Base-by-base conservation (phyloP, 2,797 vertebrate species). In the Thalassophryne amazonica region DNA sequence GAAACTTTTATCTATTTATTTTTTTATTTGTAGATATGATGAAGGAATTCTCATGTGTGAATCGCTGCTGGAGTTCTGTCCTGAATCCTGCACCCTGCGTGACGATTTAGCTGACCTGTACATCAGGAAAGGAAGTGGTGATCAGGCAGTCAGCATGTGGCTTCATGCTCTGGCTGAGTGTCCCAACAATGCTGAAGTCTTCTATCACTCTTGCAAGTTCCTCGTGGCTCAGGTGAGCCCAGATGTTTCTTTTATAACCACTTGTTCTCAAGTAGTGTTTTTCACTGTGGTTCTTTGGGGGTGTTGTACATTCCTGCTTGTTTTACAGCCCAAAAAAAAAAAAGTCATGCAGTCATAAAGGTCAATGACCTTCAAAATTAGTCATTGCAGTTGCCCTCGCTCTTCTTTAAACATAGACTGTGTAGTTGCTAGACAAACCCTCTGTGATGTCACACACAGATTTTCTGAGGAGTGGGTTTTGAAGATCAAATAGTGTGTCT, bases 171-270 rank as follows among this genome's bases (percentile, higher is more conserved):
- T 95, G 76, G 89, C 88, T 3, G 91, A 76, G 73, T 90, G 88
- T 68, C 91, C 91, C 45, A 81, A 92, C 67, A 92, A 94, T 22
- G 92, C 94, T 0, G 85, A 92, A 60, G 64, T 98, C 60, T 94
- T 98, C 85, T 95, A 94, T 79, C 83, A 80, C 39, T 86, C 86
- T 65, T 94, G 93, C 90, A 92, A 86, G 82, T 94, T 93, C 83
- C 90, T 98, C 75, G 89, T 93, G 69, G 67, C 81, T 19, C 93
- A 95, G 95, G 96, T 97, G 86, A 89, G 76, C 36, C 28, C 16
- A 11, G 22, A 7, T 27, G n/a, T 6, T 21, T 21, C 6, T 14
- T n/a, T 13, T 12, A 6, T 6, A 3, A n/a, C n/a, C n/a, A n/a
- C n/a, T n/a, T n/a, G n/a, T 3, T 20, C 11, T 20, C 28, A 3